Evolutionary conservation across 1,140 invertebrate species (phyloP).

Genomic region (Neodiprion virginianus): DNA sequence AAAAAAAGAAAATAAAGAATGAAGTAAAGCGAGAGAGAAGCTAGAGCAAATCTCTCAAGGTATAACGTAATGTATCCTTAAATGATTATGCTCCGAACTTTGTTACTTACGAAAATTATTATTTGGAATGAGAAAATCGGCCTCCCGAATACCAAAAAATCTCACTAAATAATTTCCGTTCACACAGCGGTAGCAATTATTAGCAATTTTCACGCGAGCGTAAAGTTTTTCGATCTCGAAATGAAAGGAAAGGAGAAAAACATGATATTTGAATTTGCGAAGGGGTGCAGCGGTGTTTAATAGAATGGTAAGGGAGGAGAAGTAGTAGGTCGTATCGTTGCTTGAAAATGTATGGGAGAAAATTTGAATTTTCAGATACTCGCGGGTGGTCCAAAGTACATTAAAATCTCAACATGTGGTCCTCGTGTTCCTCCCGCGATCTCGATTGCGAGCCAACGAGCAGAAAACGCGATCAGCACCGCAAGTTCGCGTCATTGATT

Average conservation of each 20-base stretch:
- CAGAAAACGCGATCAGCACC: constrained; percentile 6
- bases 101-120: too few species aligned
- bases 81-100: too few species aligned
- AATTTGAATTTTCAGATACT: constrained; percentile 4
- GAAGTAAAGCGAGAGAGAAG: not conserved
- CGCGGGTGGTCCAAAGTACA: not conserved
- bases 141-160: too few species aligned
- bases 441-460: constrained; percentile 1
- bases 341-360: not conserved
- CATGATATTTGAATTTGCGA: too few species aligned
- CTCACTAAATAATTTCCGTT: too few species aligned
- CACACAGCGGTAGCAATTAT: too few species aligned
- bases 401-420: constrained; percentile 6
- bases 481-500: constrained; percentile 1
- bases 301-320: not conserved
- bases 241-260: too few species aligned
- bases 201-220: too few species aligned
- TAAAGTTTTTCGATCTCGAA: too few species aligned
- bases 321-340: not conserved
- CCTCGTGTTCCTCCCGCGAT: not conserved
- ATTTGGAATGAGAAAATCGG: too few species aligned
- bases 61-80: too few species aligned
- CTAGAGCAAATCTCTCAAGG: not conserved
- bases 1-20: not conserved
- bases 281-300: not conserved